phyloP scores from a whole-genome alignment of 35 echinoderm and acorn worm species.

The Acanthaster planci region DNA sequence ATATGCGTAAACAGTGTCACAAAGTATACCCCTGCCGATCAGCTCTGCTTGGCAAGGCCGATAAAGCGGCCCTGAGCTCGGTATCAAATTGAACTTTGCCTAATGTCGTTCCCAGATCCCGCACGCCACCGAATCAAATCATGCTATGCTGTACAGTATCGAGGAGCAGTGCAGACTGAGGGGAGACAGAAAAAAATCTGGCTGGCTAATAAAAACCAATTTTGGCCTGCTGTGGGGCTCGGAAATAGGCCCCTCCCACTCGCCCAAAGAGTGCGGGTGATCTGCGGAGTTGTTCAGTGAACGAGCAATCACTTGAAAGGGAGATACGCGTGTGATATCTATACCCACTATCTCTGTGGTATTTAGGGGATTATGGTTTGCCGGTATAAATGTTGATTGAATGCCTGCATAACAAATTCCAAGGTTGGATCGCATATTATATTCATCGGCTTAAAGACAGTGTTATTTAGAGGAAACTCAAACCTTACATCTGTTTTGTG shows the following conservation, averaged over 20 bases:
- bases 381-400: conserved; percentile 15
- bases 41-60: conserved; percentile 4
- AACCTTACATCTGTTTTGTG: too few species aligned
- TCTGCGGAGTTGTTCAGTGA: background rate
- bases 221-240: conserved; percentile 20
- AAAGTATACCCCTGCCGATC: conserved; percentile 8
- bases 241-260: conserved; percentile 20
- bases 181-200: background rate
- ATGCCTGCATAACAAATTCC: background rate
- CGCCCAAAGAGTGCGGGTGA: conserved; percentile 2
- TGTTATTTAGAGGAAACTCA: too few species aligned
- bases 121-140: background rate
- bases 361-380: conserved; percentile 29
- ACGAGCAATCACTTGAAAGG: conserved; percentile 11
- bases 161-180: background rate
- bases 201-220: conserved; percentile 29
- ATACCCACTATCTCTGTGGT: conserved; percentile 8
- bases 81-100: conserved; percentile 31
- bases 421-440: background rate
- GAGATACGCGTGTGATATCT: conserved; percentile 3
- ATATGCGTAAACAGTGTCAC: conserved; percentile 20
- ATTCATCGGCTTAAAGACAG: too few species aligned
- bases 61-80: conserved; percentile 13
- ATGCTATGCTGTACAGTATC: background rate
- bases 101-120: conserved; percentile 24